Conservation (phyloP, 2,113 vertebrate species). For the Siphamia tubifer region DNA sequence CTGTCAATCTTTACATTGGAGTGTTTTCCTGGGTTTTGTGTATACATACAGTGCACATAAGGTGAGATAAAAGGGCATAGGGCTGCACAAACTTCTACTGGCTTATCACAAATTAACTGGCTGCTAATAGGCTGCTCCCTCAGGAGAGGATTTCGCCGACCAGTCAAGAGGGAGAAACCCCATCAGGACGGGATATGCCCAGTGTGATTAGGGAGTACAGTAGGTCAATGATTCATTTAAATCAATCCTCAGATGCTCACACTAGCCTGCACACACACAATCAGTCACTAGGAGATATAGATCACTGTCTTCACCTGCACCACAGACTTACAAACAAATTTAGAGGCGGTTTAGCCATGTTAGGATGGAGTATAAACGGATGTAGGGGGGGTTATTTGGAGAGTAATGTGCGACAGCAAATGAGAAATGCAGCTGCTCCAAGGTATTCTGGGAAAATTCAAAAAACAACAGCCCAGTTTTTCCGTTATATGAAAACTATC, state of each 20-base stretch:
- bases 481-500: constrained; percentile 80
- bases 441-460: constrained; percentile 81
- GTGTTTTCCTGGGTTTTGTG: neutral
- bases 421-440: constrained; percentile 77
- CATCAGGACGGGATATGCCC: constrained; percentile 54
- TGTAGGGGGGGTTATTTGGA: constrained; percentile 38
- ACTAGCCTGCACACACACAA: constrained; percentile 15
- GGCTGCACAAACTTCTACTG: constrained; percentile 31
- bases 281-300: constrained; percentile 9
- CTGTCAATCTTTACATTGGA: constrained; percentile 14
- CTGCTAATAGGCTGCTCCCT: constrained; percentile 66
- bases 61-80: constrained; percentile 40
- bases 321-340: constrained; percentile 22
- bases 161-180: constrained; percentile 50
- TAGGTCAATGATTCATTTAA: constrained; percentile 72
- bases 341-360: constrained; percentile 40
- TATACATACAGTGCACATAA: neutral
- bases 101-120: constrained; percentile 72
- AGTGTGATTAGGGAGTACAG: constrained; percentile 67
- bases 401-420: constrained; percentile 63
- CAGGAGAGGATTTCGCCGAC: constrained; percentile 53
- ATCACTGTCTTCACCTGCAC: constrained; percentile 1
- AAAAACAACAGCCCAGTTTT: constrained; percentile 77
- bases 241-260: constrained; percentile 44
- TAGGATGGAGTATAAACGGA: constrained; percentile 33